These are phyloP conservation scores for Pangasianodon hypophthalmus DNA, from an alignment of 2,113 vertebrate species.

Conservation along the genomic window DNA sequence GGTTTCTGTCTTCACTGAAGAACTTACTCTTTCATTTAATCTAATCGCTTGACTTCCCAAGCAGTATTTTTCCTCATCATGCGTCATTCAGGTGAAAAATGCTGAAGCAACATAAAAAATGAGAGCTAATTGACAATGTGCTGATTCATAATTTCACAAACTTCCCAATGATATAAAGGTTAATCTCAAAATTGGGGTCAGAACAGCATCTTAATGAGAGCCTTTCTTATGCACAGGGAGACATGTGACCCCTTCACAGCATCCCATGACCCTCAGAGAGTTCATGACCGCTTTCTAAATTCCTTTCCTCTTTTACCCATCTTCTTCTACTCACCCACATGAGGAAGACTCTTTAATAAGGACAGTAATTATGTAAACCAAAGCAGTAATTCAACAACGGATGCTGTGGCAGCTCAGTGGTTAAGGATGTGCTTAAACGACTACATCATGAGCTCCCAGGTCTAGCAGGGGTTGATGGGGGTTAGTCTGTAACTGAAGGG, in stretches of 20 bases:
- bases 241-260: slow-evolving; percentile 12
- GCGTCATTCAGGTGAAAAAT: slow-evolving; percentile 5
- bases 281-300: slow-evolving; percentile 16
- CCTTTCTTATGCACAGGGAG: slow-evolving; percentile 25
- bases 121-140: slow-evolving; percentile 31
- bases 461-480: background rate
- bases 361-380: background rate
- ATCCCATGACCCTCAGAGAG: slow-evolving; percentile 4
- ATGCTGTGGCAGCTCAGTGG: background rate
- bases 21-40: slow-evolving; percentile 56
- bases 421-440: background rate
- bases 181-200: slow-evolving; percentile 46
- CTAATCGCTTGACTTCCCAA: slow-evolving; percentile 54
- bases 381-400: background rate
- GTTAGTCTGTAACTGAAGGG: background rate
- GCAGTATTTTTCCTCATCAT: slow-evolving; percentile 30
- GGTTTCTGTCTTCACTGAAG: slow-evolving; percentile 55
- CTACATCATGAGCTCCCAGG: background rate
- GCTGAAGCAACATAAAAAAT: slow-evolving; percentile 27
- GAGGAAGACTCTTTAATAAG: background rate
- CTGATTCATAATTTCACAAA: slow-evolving; percentile 29
- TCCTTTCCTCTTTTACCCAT: background rate
- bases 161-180: slow-evolving; percentile 38
- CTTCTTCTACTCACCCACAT: background rate
- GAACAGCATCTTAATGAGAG: slow-evolving; percentile 35